Conservation (phyloP, 2,888 invertebrate species). For the Phytoseiulus persimilis region DNA sequence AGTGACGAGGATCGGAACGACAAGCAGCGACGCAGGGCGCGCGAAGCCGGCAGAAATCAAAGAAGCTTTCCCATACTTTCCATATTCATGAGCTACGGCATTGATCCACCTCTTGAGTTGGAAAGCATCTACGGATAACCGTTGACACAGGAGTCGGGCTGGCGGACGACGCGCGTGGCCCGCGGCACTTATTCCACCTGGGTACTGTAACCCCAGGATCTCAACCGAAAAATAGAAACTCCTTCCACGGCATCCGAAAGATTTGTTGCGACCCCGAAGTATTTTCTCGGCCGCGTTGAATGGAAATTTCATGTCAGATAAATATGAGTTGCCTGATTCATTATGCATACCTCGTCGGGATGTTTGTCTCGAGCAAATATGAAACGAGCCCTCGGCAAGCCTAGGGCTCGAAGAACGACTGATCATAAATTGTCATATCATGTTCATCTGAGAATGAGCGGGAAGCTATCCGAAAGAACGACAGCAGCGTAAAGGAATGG, state of each 20-base stretch:
- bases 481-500: not conserved
- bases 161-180: too few species aligned
- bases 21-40: not conserved
- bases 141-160: too few species aligned
- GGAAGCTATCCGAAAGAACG: not conserved
- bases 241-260: not conserved
- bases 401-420: not conserved
- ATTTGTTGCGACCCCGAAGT: not conserved
- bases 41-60: not conserved
- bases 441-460: not conserved
- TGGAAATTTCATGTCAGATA: not conserved
- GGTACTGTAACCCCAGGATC: too few species aligned
- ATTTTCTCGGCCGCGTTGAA: not conserved
- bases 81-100: not conserved
- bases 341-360: not conserved
- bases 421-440: not conserved
- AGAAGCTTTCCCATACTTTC: not conserved
- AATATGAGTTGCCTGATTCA: not conserved
- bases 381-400: not conserved
- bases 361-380: not conserved
- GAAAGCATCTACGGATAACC: too few species aligned
- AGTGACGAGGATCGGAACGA: not conserved
- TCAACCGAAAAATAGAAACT: not conserved
- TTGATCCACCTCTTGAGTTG: not conserved
- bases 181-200: too few species aligned